These are phyloP conservation scores for Drosophila orena DNA, from an alignment of 1,140 invertebrate species.

Conservation along the genomic window DNA sequence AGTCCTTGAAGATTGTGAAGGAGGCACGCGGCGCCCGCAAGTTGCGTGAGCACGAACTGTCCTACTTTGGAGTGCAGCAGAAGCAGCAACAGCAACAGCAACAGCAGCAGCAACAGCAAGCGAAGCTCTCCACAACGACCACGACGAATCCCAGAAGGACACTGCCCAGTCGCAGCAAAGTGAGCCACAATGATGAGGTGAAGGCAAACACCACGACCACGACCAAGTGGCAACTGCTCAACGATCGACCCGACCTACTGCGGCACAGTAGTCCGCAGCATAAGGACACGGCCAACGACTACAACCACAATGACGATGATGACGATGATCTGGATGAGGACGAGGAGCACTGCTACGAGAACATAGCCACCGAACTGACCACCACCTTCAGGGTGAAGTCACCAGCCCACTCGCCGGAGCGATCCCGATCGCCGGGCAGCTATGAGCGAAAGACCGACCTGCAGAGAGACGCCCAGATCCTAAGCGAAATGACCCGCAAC, in stretches of 20 bases:
- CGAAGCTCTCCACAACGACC: conserved; percentile 24
- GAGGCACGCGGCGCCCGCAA: conserved; percentile 84
- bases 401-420: conserved; percentile 19
- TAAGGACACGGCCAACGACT: conserved; percentile 42
- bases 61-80: conserved; percentile 84
- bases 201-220: conserved; percentile 41
- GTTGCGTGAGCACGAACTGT: conserved; percentile 84
- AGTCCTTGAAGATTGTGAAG: conserved; percentile 78
- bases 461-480: conserved; percentile 76
- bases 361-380: conserved; percentile 75
- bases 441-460: conserved; percentile 78
- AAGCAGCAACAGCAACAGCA: conserved; percentile 32
- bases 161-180: conserved; percentile 64
- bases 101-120: conserved; percentile 29
- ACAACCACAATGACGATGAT: conserved; percentile 39
- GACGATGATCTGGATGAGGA: conserved; percentile 40
- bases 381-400: conserved; percentile 75
- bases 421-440: conserved; percentile 35
- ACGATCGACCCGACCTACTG: conserved; percentile 80
- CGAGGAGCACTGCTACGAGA: conserved; percentile 75
- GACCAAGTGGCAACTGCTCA: conserved; percentile 78
- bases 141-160: conserved; percentile 59
- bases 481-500: conserved; percentile 82
- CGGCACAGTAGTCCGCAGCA: conserved; percentile 76
- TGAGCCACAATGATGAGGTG: conserved; percentile 43